phyloP scores from a whole-genome alignment of 2,113 vertebrate genomes.

The Trochalopteron elliotii region DNA sequence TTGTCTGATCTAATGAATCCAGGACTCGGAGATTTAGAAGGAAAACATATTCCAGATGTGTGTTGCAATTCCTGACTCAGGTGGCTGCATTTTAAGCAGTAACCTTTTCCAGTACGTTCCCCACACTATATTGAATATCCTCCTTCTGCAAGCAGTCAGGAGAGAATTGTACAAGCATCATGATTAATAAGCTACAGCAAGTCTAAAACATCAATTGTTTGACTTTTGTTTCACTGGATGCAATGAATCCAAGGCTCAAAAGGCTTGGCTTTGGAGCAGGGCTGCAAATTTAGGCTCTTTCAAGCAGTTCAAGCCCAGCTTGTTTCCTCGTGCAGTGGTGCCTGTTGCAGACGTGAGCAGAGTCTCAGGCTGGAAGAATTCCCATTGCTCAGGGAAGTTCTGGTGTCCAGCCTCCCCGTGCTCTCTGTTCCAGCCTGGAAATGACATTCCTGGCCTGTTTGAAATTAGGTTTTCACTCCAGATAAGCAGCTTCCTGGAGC shows the following conservation, averaged over 20 bases:
- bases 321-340: background rate
- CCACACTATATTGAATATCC: background rate
- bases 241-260: background rate
- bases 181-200: conserved; percentile 3
- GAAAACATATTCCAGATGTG: conserved; percentile 71
- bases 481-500: background rate
- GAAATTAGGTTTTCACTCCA: background rate
- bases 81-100: conserved; percentile 25
- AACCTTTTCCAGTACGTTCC: conserved; percentile 21
- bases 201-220: background rate
- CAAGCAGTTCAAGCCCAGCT: background rate
- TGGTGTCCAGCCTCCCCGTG: background rate
- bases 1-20: conserved; percentile 68
- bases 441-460: conserved; percentile 28
- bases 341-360: background rate
- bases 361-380: background rate
- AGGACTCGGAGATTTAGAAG: conserved; percentile 51
- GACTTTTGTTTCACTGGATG: background rate
- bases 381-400: background rate
- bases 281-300: background rate
- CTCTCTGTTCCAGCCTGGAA: background rate
- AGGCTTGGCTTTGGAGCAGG: conserved; percentile 11
- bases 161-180: background rate
- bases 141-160: background rate
- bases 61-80: conserved; percentile 23